Evolutionary conservation across 2,113 vertebrate genomes (phyloP).

Genomic region (Scomber scombrus): DNA sequence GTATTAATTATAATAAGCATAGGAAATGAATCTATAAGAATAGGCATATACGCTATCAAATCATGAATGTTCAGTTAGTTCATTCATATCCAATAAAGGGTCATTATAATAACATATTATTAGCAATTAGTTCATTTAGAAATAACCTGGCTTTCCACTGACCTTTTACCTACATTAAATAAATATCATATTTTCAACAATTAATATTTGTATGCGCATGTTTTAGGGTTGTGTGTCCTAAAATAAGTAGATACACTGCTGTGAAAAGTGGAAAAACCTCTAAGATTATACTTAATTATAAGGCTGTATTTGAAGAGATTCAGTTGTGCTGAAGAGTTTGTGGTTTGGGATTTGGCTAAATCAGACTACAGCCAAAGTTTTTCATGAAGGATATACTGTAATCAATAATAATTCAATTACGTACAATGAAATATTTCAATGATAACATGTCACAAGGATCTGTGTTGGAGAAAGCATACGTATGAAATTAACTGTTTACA

Average conservation of each 20-base stretch:
- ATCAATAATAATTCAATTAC: neutral
- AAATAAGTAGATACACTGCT: neutral
- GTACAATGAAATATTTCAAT: neutral
- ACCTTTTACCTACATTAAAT: constrained; percentile 65
- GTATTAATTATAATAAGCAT: neutral
- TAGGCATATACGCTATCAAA: neutral
- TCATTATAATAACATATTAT: neutral
- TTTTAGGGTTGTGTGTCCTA: neutral
- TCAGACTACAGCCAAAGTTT: neutral
- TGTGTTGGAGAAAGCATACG: neutral
- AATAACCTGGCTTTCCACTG: neutral
- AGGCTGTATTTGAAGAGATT: neutral
- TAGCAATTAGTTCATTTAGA: neutral
- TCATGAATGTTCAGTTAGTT: neutral
- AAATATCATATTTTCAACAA: neutral
- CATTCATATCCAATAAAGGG: neutral
- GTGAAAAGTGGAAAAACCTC: neutral
- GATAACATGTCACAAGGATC: neutral
- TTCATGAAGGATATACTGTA: neutral
- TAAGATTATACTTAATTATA: neutral
- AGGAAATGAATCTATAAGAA: neutral
- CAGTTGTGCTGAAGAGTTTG: neutral
- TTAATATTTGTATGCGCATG: neutral
- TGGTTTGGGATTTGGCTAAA: too few species aligned
- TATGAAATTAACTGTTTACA: neutral